Evolutionary conservation across 2,113 vertebrate genomes (phyloP).

Genomic region (Neolamprologus sp.): DNA sequence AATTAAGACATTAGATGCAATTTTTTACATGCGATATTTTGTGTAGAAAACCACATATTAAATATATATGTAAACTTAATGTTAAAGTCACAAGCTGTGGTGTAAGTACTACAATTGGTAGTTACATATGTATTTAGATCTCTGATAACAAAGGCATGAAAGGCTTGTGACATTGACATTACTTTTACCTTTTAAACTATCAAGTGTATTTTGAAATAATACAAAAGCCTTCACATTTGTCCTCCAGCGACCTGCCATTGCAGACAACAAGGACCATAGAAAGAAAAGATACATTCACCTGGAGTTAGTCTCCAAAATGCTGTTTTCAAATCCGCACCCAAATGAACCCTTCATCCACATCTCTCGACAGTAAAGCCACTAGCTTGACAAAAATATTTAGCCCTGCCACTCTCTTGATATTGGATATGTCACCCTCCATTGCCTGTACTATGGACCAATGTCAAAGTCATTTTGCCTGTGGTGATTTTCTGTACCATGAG

Average conservation of each 20-base stretch:
- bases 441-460: constrained; percentile 57
- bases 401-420: constrained; percentile 58
- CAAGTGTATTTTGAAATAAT: neutral
- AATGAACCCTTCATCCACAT: constrained; percentile 59
- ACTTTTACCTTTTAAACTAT: neutral
- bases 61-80: neutral
- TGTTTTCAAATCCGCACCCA: constrained; percentile 38
- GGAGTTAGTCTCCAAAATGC: neutral
- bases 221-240: neutral
- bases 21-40: neutral
- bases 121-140: neutral
- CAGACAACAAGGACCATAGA: neutral
- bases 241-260: neutral
- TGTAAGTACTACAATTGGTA: neutral
- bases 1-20: neutral
- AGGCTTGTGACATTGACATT: neutral
- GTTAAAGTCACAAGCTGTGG: neutral
- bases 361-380: constrained; percentile 23
- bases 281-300: constrained; percentile 2
- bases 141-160: neutral
- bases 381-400: constrained; percentile 65
- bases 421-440: constrained; percentile 69
- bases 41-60: neutral
- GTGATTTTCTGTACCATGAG: constrained; percentile 41
- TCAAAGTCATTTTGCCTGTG: constrained; percentile 60